phyloP scores from a whole-genome alignment of 2,797 vertebrate species.

The Novumbra hubbsi region DNA sequence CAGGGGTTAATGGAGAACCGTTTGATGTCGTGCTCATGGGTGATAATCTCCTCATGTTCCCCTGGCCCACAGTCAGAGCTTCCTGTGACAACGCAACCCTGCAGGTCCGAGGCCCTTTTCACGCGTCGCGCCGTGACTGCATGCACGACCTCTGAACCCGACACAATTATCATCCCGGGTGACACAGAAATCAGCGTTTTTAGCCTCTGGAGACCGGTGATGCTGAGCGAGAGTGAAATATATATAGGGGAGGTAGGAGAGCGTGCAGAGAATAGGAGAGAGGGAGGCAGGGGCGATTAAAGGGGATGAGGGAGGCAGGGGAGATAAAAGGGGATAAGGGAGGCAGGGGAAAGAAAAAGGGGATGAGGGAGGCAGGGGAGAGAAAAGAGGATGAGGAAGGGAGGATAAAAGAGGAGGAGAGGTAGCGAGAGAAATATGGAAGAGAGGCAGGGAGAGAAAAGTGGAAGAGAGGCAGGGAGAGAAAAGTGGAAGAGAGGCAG shows the following conservation, averaged over 20 bases:
- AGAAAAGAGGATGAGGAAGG: too few relatives aligned
- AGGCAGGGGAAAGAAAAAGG: background rate
- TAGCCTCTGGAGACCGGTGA: conserved; percentile 57
- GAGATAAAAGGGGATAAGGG: conserved; percentile 19
- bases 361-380: too few relatives aligned
- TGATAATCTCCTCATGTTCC: background rate
- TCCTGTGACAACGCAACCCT: conserved; percentile 38
- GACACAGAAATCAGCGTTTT: conserved; percentile 58
- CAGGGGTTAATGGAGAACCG: background rate
- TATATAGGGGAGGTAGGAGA: conserved; percentile 27
- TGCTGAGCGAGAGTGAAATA: conserved; percentile 66
- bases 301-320: conserved; percentile 28
- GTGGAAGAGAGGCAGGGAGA: too few relatives aligned
- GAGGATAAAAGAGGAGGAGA: too few relatives aligned
- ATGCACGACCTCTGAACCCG: conserved; percentile 38
- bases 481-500: too few relatives aligned
- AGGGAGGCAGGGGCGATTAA: conserved; percentile 9
- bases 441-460: too few relatives aligned
- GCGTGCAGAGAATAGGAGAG: conserved; percentile 32
- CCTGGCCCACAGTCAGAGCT: background rate
- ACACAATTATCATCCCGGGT: conserved; percentile 63
- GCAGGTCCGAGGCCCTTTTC: background rate
- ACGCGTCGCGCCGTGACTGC: conserved; percentile 53
- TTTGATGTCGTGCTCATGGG: conserved; percentile 2
- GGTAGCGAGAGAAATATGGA: too few relatives aligned